A percentile compares a stretch with the other conserved stretches of the same genome.
Evolutionary conservation across 2,888 invertebrate genomes (phyloP).

Genomic region (Eupithecia tripunctaria): DNA sequence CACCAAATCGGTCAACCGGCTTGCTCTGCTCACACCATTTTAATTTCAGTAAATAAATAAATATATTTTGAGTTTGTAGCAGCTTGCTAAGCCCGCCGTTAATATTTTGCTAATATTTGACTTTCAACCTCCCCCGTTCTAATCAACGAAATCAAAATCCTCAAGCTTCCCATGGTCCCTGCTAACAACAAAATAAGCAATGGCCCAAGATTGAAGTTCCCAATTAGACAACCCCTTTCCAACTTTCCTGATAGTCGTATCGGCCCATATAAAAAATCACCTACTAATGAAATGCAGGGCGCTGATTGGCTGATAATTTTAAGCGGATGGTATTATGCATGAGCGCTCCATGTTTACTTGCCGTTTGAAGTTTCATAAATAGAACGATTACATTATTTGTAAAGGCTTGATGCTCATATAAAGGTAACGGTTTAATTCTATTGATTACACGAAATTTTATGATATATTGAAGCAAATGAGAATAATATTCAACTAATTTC

Average conservation of each 20-base stretch:
- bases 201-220: background rate
- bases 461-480: background rate
- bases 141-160: background rate
- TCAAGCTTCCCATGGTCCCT: background rate
- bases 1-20: too few species aligned
- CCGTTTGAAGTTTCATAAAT: conserved; percentile 6
- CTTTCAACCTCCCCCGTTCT: background rate
- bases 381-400: conserved; percentile 7
- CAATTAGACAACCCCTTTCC: too few species aligned
- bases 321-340: conserved; percentile 21
- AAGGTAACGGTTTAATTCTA: background rate
- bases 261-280: background rate
- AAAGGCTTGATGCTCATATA: background rate
- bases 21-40: too few species aligned
- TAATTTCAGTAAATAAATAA: too few species aligned
- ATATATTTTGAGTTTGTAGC: background rate
- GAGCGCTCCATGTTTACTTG: conserved; percentile 4
- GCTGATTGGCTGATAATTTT: conserved; percentile 30
- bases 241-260: conserved; percentile 10
- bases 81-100: background rate
- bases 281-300: conserved; percentile 12
- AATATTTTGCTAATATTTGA: background rate
- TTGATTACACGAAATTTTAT: background rate
- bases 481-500: background rate
- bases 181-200: background rate